These are phyloP conservation scores for Drosophila erecta DNA, from an alignment of 1,140 invertebrate genomes.

Conservation along the genomic window DNA sequence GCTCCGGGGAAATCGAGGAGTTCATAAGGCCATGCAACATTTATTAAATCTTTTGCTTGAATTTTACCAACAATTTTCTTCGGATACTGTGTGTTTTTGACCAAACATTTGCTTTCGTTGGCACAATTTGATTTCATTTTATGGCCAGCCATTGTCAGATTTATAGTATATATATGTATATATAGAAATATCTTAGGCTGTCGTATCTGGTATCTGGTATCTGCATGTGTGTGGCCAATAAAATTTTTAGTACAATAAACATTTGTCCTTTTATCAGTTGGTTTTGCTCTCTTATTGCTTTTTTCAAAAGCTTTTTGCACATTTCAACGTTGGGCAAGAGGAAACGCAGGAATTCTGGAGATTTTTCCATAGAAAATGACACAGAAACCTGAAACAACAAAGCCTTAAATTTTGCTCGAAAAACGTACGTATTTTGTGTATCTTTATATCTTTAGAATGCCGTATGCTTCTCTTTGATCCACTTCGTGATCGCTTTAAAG, in stretches of 20 bases:
- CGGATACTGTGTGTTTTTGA: slow-evolving; percentile 26
- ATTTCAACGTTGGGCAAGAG: slow-evolving; percentile 43
- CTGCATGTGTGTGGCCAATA: slow-evolving; percentile 56
- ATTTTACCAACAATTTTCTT: slow-evolving; percentile 35
- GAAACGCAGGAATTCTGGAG: not conserved
- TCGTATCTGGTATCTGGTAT: slow-evolving; percentile 15
- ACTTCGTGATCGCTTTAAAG: slow-evolving; percentile 49
- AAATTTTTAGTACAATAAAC: slow-evolving; percentile 65
- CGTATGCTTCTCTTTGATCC: slow-evolving; percentile 28
- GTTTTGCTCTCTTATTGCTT: slow-evolving; percentile 30
- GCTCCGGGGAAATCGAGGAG: slow-evolving; percentile 4
- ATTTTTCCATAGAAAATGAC: slow-evolving; percentile 36
- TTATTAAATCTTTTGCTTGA: slow-evolving; percentile 54
- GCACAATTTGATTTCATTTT: slow-evolving; percentile 76
- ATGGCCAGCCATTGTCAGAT: slow-evolving; percentile 62
- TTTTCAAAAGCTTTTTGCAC: slow-evolving; percentile 51
- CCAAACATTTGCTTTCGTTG: slow-evolving; percentile 66
- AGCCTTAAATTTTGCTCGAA: slow-evolving; percentile 14
- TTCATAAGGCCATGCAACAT: slow-evolving; percentile 44
- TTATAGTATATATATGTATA: slow-evolving; percentile 12
- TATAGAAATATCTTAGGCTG: slow-evolving; percentile 8
- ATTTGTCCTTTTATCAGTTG: slow-evolving; percentile 65
- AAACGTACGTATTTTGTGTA: slow-evolving; percentile 10
- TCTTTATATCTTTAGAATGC: slow-evolving; percentile 17
- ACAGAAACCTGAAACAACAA: slow-evolving; percentile 51